Base-by-base conservation (phyloP, 30 jellyfish, hydroid and myxozoan genomes). In the Turritopsis dohrnii region DNA sequence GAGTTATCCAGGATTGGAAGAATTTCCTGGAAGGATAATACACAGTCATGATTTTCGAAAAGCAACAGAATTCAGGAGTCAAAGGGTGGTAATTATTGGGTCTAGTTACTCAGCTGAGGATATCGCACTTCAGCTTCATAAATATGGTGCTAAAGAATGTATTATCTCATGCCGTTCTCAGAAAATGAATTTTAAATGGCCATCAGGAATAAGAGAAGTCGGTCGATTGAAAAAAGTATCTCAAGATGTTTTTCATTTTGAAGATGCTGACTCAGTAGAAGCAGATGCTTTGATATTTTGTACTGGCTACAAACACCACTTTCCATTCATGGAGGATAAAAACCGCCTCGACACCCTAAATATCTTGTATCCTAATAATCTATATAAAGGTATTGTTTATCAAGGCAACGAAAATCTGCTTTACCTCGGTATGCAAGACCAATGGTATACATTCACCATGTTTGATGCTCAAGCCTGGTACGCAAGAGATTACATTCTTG, bases 161-260 rank as follows among this genome's bases (percentile, higher is more conserved):
- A 77, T 82, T 8, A 80, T 90, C 26, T 28, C 93, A 8, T 90
- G 87, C 89, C 86, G 95, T 0, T 80, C 90, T 4, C 65, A 82
- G 23, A 92, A 92, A 21, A 86, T 90, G 93, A 92, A 92, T 22
- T 90, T 76, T 53, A 83, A 90, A 17, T 90, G 97, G 97, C 97
- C 97, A 21, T 24, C 74, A 0, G 79, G 54, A 27, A 74, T 86
- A 30, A 54, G 28, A 1, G 97, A 90, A 65, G 69, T 77, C n/a
- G 92, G 92, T 4, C 21, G 60, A 72, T 41, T 90, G 80, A n/a
- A 79, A 29, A 73, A 83, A 41, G 72, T 90, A 21, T 65, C 76
- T 18, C 94, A 87, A 25, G 74, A 83, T 1, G 29, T 20, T 9
- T 52, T 29, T 27, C 52, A 76, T 71, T 91, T 91, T 80, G 72